Evolutionary conservation across 2,113 vertebrate genomes (phyloP).

Genomic region (Gasterosteus nipponicus): DNA sequence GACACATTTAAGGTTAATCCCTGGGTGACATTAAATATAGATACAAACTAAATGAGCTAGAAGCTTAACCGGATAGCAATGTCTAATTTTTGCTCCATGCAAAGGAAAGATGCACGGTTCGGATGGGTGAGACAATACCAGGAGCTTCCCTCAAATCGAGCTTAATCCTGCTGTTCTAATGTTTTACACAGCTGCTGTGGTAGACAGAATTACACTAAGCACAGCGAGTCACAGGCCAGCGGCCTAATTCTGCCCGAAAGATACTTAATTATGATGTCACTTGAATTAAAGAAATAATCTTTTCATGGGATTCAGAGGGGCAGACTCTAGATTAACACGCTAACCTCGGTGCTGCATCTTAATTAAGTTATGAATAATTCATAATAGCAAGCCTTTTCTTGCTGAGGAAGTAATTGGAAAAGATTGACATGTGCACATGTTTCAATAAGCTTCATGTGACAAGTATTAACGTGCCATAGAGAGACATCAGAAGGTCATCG

Average conservation of each 20-base stretch:
- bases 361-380: slow-evolving; percentile 60
- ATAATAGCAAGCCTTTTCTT: slow-evolving; percentile 40
- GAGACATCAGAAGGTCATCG: neutral
- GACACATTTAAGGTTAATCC: slow-evolving; percentile 21
- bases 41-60: neutral
- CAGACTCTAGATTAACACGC: slow-evolving; percentile 36
- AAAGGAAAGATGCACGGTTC: neutral
- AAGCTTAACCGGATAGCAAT: neutral
- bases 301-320: slow-evolving; percentile 52
- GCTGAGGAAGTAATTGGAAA: slow-evolving; percentile 25
- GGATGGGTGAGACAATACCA: neutral
- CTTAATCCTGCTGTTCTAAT: slow-evolving; percentile 26
- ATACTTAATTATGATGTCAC: slow-evolving; percentile 43
- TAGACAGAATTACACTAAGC: slow-evolving; percentile 49
- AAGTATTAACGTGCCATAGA: neutral
- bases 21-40: neutral
- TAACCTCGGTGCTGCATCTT: slow-evolving; percentile 51
- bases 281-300: slow-evolving; percentile 50
- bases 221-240: slow-evolving; percentile 34
- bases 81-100: neutral
- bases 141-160: neutral
- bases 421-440: slow-evolving; percentile 11
- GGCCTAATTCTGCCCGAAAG: slow-evolving; percentile 37
- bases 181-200: slow-evolving; percentile 11
- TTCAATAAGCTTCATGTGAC: slow-evolving; percentile 1